Evolutionary conservation across 2,888 invertebrate species (phyloP), one percentile per base, ranked within the genome.

Genomic region (Pollenia amentaria): DNA sequence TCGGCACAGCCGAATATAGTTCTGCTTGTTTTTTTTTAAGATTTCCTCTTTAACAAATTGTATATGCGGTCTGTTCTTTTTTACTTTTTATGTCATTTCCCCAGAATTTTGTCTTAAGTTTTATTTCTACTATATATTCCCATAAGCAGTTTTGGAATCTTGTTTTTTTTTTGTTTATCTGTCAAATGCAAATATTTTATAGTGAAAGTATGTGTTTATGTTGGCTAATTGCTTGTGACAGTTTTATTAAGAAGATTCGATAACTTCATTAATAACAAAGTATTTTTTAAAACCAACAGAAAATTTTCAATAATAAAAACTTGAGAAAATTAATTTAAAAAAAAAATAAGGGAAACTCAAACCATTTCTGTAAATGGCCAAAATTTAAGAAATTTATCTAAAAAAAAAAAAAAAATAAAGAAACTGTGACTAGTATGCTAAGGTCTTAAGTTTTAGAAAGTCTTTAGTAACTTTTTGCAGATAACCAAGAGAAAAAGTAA

Each of bases 21-120:
- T n/a, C n/a, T n/a, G n/a, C n/a, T 44, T 12, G n/a, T 10, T 44
- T 11, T 65, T 21, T 40, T 40, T n/a, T 16, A 21, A 29, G 3
- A n/a, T 44, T 44, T 51, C 18, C 21, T 11, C 8, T 14, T 55
- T 12, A 53, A 48, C 60, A 46, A 40, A 62, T 3, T 48, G 18
- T 76, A 16, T 16, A 3, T 21, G 7, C 14, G 21, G 14, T 40
- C 11, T 42, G 4, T 11, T 11, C 38, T 21, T 51, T 69, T 51
- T 44, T 9, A 16, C n/a, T 46, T 21, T 62, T 69, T 51, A n/a
- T 46, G 14, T 69, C 1, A 3, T 48, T 69, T 70, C 70, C 69
- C 42, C 18, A 70, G 78, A 79, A 79, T 79, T 60, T 70, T 4
- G 42, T 60, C 40, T 69, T 69, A 6, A 67, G 8, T 72, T 55